phyloP scores from a whole-genome alignment of 2,888 invertebrate species.

The Calliscelio sp. region DNA sequence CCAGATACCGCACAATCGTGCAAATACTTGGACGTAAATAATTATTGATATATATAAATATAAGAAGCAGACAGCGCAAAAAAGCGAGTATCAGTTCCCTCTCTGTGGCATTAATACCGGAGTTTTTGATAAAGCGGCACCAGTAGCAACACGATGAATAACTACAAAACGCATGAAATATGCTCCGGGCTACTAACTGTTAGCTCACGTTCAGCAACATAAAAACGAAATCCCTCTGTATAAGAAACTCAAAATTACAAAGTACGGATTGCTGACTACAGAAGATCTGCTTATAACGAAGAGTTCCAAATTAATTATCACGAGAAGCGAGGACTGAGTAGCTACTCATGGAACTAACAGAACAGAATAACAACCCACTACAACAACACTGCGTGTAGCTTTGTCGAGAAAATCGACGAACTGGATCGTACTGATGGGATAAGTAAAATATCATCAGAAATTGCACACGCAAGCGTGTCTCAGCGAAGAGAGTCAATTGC shows the following conservation, averaged over 20 bases:
- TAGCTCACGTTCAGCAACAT: constrained; percentile 17
- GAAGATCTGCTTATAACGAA: constrained; percentile 63
- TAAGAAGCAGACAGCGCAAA: too few species aligned
- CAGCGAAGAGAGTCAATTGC: background rate
- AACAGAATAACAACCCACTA: constrained; percentile 68
- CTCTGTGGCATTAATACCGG: background rate
- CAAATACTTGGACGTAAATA: constrained; percentile 18
- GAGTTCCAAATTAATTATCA: constrained; percentile 69
- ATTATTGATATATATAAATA: constrained; percentile 40
- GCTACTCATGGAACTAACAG: constrained; percentile 62
- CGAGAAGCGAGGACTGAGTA: constrained; percentile 54
- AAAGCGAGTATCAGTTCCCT: background rate
- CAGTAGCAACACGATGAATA: constrained; percentile 3
- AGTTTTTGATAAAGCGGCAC: constrained; percentile 29
- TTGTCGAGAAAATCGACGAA: constrained; percentile 51
- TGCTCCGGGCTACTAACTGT: constrained; percentile 20
- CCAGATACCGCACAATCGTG: too few species aligned
- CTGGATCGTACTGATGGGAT: constrained; percentile 8
- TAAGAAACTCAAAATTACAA: constrained; percentile 51
- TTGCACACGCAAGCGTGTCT: background rate
- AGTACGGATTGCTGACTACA: constrained; percentile 56
- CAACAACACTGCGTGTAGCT: constrained; percentile 53
- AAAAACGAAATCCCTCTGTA: constrained; percentile 33
- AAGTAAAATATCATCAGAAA: constrained; percentile 28
- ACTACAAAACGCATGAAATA: constrained; percentile 26